Conservation (phyloP, 2,113 vertebrate genomes). For the Tachysurus fulvidraco region DNA sequence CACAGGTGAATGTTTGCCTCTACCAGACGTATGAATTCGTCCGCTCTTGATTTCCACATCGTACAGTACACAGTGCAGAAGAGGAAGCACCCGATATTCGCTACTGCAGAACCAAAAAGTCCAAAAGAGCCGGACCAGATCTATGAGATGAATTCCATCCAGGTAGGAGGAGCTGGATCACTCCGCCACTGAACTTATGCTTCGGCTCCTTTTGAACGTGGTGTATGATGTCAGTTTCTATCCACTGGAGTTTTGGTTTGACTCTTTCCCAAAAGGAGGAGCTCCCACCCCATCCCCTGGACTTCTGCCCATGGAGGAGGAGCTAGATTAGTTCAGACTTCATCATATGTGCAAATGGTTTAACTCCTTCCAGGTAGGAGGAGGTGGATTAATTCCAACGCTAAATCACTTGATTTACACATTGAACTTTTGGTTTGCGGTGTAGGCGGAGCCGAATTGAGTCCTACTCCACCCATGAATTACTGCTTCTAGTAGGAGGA, state of each 20-base stretch:
- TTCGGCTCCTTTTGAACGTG: background rate
- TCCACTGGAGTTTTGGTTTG: background rate
- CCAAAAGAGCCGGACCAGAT: too few relatives aligned
- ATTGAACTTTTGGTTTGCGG: background rate
- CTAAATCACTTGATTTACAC: background rate
- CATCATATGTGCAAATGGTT: background rate
- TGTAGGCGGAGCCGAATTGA: background rate
- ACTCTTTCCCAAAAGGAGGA: background rate
- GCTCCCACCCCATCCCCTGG: background rate
- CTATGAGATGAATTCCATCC: too few relatives aligned
- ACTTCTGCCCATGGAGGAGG: background rate
- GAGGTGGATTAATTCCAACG: background rate
- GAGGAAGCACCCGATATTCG: background rate
- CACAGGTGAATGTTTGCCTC: background rate
- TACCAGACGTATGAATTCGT: background rate
- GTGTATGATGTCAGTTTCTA: too few relatives aligned
- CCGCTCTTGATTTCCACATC: background rate
- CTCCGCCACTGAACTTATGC: background rate
- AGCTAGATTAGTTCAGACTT: background rate
- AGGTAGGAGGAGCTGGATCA: background rate
- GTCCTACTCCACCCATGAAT: background rate
- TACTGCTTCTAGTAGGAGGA: background rate
- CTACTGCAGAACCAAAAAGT: background rate
- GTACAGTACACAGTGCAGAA: background rate
- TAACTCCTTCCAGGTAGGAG: background rate